Evolutionary conservation across 37 sponge, comb jelly and placozoan genomes (phyloP), one percentile per base, ranked within the genome.

Genomic region (Petrosia ficiformis): DNA sequence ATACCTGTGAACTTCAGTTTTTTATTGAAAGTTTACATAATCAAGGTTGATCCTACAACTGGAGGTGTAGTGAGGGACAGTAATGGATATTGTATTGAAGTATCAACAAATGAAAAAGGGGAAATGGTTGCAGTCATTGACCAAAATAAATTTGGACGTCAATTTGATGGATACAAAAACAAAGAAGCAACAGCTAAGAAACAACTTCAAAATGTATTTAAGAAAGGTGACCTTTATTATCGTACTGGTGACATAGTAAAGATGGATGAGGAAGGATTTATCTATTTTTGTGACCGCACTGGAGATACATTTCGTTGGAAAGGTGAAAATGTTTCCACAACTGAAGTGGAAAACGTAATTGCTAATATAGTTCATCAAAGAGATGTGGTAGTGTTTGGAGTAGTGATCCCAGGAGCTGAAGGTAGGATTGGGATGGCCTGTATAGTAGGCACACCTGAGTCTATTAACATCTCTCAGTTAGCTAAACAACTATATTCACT

Each of bases 271-370:
- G 70, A 89, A 59, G 86, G 92, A 4, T 92, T 71, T 63, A 41
- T 92, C 41, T 92, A 79, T 65, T 95, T 95, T 39, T 71, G 92
- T 58, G 96, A 95, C 78, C 86, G 96, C 31, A 79, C 79, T 33
- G 96, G 96, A 28, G 96, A 95, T 67, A 95, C 96, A 0, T 95
- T 89, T 65, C 79, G 96, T 25, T 95, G 95, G 95, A 90, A 90
- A 54, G 95, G 95, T 28, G 95, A 95, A 75, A 95, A 95, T 70
- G 95, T 95, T 19, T 88, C 93, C 10, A 95, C 96, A 0, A 80
- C 80, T 5, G 96, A 95, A 74, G 96, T 95, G 39, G 96, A 89
- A 79, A 39, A 75, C n/a, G 42, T 59, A 37, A 64, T 90, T 2
- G 44, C 72, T 2, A 59, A 75, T 26, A 75, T 85, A 19, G 38